Base-by-base conservation (phyloP, 1,140 invertebrate genomes). In the Habropoda laboriosa region DNA sequence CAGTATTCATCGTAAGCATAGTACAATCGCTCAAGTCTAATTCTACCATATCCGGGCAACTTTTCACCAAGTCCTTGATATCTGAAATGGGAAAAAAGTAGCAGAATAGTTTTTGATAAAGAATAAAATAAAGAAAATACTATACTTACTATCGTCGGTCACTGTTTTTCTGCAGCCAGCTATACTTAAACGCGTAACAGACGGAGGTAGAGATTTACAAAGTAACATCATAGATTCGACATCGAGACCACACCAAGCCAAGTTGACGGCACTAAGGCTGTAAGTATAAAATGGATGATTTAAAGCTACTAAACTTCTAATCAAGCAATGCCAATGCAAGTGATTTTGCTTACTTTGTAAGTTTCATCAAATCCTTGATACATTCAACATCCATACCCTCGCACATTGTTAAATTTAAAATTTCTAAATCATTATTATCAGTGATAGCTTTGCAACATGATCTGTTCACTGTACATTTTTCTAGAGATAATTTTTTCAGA, bases 1-100 rank as follows among this genome's bases (percentile, higher is more conserved):
- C 92, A 32, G 94, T 91, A 27, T 91, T 88, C 8, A 94, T 93
- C 0, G 96, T 96, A 1, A 98, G 89, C 30, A 94, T 91, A n/a
- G 96, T 95, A 81, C 96, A 96, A 92, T 98, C 98, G 71, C 97
- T 98, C 58, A 98, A 89, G 93, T 98, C 97, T 57, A 98, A 92
- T 92, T 98, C 97, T 45, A 96, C 90, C n/a, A 98, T 92, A 53
- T 95, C 92, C 0, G 95, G 94, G 90, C 97, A 97, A 13, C 95
- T 93, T 40, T 91, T 91, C 1, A 95, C 94, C 58, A 98, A 92
- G 49, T 94, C 91, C 18, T 90, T 87, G 21, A 98, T 93, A 94
- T 96, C 97, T 97, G 90, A 47, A 93, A 93, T 80, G 80, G 87
- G 87, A 64, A 83, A 51, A 67, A 81, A 35, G 40, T 21, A 53